phyloP scores from a whole-genome alignment of 2,113 vertebrate species.

The Todiramphus saurophagus region DNA sequence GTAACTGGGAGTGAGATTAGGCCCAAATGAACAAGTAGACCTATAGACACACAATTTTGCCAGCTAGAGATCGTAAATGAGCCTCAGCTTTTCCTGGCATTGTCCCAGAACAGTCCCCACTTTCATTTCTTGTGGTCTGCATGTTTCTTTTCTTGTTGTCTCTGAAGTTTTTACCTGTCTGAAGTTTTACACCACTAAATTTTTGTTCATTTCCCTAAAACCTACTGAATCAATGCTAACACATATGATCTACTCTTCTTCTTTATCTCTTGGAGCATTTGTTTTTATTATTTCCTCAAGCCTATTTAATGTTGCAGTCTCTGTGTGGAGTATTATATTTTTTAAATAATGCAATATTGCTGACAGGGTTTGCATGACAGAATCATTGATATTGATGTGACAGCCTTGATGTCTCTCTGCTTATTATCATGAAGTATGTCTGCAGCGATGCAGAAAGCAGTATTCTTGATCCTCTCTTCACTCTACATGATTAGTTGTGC shows the following conservation, averaged over 20 bases:
- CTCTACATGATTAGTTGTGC: neutral
- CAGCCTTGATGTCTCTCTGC: slow-evolving; percentile 29
- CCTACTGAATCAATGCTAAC: neutral
- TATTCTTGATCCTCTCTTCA: neutral
- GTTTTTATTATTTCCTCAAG: slow-evolving; percentile 1
- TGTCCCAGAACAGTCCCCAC: neutral
- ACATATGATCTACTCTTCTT: neutral
- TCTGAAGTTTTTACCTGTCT: neutral
- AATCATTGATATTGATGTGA: slow-evolving; percentile 40
- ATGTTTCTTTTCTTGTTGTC: neutral
- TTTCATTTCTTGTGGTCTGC: neutral
- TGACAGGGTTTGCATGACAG: neutral
- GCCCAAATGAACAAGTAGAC: neutral
- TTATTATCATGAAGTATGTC: slow-evolving; percentile 40
- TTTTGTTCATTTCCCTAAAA: neutral
- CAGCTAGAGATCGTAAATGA: neutral
- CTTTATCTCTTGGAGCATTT: neutral
- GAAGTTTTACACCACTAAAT: neutral
- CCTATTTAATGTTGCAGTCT: neutral
- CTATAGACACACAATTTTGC: neutral
- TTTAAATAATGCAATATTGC: slow-evolving; percentile 12
- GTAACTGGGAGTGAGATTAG: neutral
- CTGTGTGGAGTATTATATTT: neutral
- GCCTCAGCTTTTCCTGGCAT: neutral
- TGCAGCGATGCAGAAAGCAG: neutral